These are phyloP conservation scores for Cremastinae sp. DNA, from an alignment of 2,888 invertebrate genomes.

Conservation along the genomic window DNA sequence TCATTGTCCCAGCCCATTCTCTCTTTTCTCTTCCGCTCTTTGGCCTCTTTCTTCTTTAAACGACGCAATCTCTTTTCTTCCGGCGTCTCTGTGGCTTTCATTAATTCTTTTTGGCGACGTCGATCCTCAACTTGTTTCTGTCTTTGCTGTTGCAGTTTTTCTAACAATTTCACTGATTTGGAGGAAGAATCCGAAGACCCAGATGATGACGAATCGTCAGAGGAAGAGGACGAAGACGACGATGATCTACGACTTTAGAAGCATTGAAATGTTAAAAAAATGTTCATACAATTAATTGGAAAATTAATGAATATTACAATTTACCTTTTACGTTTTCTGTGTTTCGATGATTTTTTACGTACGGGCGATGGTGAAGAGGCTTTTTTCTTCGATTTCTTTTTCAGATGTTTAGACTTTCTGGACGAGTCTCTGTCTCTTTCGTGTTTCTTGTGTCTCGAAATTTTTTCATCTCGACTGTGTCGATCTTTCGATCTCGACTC, in stretches of 20 bases:
- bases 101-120: slow-evolving; percentile 86
- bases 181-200: slow-evolving; percentile 79
- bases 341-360: slow-evolving; percentile 69
- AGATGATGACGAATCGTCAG: slow-evolving; percentile 66
- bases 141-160: slow-evolving; percentile 88
- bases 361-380: slow-evolving; percentile 58
- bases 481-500: slow-evolving; percentile 53
- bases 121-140: slow-evolving; percentile 85
- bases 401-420: slow-evolving; percentile 62
- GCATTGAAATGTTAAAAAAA: too few species aligned
- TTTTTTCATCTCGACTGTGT: slow-evolving; percentile 41
- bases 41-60: slow-evolving; percentile 93
- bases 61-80: slow-evolving; percentile 95
- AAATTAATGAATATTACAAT: not conserved
- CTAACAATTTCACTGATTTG: slow-evolving; percentile 85
- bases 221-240: slow-evolving; percentile 68
- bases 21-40: slow-evolving; percentile 92
- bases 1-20: slow-evolving; percentile 99
- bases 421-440: slow-evolving; percentile 47
- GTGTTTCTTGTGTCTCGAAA: slow-evolving; percentile 34
- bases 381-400: slow-evolving; percentile 67
- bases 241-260: slow-evolving; percentile 57
- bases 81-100: slow-evolving; percentile 95
- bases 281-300: not conserved
- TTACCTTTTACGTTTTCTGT: slow-evolving; percentile 69